phyloP scores from a whole-genome alignment of 1,140 invertebrate species.

The Lucilia sericata region DNA sequence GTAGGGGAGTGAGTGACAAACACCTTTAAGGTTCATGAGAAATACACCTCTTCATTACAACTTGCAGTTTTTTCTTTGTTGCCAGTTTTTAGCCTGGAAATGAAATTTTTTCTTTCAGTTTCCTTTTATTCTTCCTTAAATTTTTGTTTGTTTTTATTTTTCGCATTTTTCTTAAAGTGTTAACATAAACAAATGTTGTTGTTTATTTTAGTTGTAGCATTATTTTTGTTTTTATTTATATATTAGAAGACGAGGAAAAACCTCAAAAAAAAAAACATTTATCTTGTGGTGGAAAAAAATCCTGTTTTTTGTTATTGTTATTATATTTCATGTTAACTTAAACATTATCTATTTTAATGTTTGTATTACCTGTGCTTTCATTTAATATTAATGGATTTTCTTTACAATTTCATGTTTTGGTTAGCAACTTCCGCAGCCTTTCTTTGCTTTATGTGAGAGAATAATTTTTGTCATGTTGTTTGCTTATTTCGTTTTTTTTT shows the following conservation, averaged over 20 bases:
- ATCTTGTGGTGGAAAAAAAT: constrained; percentile 12
- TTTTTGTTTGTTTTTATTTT: neutral
- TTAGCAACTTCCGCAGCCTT: constrained; percentile 19
- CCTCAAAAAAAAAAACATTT: constrained; percentile 33
- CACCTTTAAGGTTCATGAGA: neutral
- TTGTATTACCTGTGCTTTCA: constrained; percentile 36
- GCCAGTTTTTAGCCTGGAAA: neutral
- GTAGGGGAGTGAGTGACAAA: neutral
- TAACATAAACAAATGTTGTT: constrained; percentile 30
- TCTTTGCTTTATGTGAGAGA: neutral
- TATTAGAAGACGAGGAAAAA: neutral
- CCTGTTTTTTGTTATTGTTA: constrained; percentile 19
- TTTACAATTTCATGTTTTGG: constrained; percentile 22
- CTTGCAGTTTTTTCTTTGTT: constrained; percentile 35
- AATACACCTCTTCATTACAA: constrained; percentile 14
- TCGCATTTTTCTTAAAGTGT: constrained; percentile 2
- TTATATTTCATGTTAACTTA: constrained; percentile 15
- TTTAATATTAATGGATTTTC: constrained; percentile 43
- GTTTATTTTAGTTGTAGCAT: constrained; percentile 2
- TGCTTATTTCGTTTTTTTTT: neutral
- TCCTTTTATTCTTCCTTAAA: neutral
- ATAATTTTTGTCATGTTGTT: neutral
- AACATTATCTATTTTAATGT: constrained; percentile 37
- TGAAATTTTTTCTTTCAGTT: neutral
- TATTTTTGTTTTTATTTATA: neutral